A percentile compares a stretch with the other conserved stretches of the same genome.
Conservation (phyloP, 2,113 vertebrate genomes). For the Pandion haliaetus region DNA sequence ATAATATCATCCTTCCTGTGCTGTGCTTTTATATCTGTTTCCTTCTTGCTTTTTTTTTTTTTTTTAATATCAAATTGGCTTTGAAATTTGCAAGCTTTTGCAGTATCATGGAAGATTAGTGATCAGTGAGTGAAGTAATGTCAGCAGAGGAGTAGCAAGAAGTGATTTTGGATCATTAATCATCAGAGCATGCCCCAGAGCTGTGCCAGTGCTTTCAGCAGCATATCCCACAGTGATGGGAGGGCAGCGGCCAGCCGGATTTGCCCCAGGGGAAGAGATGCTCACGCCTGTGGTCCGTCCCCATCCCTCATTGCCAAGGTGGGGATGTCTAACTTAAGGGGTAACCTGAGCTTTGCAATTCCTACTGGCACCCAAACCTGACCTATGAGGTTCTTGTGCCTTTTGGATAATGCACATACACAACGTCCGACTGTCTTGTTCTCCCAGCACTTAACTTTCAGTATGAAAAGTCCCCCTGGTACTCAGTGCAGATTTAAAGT, state of each 20-base stretch:
- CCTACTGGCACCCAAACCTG: neutral
- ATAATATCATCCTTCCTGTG: neutral
- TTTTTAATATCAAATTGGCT: neutral
- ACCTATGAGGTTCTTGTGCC: neutral
- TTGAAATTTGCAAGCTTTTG: neutral
- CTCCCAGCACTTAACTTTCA: neutral
- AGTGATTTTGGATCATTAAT: neutral
- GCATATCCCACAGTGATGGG: accelerated
- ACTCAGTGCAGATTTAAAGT: neutral
- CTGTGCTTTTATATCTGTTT: neutral
- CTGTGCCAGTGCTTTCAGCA: neutral
- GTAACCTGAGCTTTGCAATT: too few species aligned
- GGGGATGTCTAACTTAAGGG: neutral
- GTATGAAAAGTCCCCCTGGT: neutral
- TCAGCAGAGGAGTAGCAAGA: neutral
- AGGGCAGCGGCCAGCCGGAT: neutral
- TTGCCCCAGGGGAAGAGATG: too few species aligned
- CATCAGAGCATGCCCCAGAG: neutral
- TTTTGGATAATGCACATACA: neutral
- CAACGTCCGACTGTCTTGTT: neutral
- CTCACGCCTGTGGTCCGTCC: accelerated
- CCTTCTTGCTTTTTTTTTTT: neutral
- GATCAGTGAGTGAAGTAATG: neutral
- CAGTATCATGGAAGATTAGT: neutral
- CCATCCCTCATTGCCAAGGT: neutral